Percentiles rank a stretch among this genome's conserved stretches.
phyloP scores from a whole-genome alignment of 2,113 vertebrate genomes.

The Stigmatopora nigra region DNA sequence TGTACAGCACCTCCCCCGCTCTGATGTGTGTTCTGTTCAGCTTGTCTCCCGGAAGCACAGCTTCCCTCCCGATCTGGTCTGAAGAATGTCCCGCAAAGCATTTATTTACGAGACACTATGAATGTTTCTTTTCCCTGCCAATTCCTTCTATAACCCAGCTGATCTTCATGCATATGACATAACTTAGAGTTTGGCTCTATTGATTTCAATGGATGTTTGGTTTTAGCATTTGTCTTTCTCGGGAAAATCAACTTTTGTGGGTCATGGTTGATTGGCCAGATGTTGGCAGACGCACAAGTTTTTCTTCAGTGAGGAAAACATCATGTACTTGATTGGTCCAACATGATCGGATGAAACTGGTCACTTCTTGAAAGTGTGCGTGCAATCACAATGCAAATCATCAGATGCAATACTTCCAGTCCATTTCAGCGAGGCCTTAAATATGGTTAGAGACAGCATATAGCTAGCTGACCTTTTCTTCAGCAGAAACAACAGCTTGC shows the following conservation, averaged over 20 bases:
- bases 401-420: neutral
- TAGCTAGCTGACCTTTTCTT: neutral
- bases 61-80: too few species aligned
- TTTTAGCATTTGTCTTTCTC: neutral
- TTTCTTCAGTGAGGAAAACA: neutral
- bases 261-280: neutral
- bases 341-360: neutral
- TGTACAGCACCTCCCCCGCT: too few species aligned
- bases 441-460: conserved; percentile 11
- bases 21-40: too few species aligned
- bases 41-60: too few species aligned
- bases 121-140: too few species aligned
- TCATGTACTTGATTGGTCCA: neutral
- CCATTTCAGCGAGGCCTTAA: conserved; percentile 10
- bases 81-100: too few species aligned
- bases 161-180: neutral
- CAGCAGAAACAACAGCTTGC: conserved; percentile 3
- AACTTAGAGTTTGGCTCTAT: neutral
- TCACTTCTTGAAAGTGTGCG: neutral
- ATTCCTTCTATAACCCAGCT: too few species aligned
- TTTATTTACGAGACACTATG: too few species aligned
- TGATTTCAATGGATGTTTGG: neutral
- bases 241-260: neutral
- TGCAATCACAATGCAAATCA: conserved; percentile 1
- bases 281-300: neutral